Conservation (phyloP, 2,113 vertebrate genomes). For the Crotalus helleri region DNA sequence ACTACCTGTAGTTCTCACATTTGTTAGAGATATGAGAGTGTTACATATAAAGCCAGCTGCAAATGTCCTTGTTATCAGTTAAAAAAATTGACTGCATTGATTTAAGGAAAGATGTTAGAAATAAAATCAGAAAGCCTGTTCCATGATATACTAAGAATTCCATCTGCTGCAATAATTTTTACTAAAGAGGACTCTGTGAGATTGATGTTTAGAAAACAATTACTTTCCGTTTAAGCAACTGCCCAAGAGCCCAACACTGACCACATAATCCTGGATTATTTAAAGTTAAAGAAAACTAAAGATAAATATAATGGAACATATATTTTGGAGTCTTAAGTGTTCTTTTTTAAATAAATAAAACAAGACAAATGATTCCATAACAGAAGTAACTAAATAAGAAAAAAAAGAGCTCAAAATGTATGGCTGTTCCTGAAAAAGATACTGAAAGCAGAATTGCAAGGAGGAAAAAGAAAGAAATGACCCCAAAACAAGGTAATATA, state of each 20-base stretch:
- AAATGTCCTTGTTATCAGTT: background rate
- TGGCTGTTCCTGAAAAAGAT: background rate
- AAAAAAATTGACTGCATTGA: background rate
- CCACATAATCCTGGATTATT: background rate
- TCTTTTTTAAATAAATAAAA: background rate
- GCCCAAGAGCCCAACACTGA: background rate
- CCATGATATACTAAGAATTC: background rate
- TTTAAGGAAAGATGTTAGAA: background rate
- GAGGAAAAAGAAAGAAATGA: background rate
- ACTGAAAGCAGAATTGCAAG: background rate
- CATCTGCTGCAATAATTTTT: background rate
- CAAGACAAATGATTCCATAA: background rate
- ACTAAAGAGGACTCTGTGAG: background rate
- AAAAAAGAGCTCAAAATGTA: background rate
- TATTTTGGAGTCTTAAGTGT: background rate
- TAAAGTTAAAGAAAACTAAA: background rate
- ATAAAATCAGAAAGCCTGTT: background rate
- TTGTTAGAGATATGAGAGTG: background rate
- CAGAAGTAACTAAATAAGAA: background rate
- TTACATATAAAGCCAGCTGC: background rate
- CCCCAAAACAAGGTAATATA: too few relatives aligned
- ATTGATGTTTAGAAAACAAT: background rate
- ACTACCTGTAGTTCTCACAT: background rate
- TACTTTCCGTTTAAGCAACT: background rate
- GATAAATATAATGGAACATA: background rate